These are phyloP conservation scores for Drosophila longiperda DNA, from an alignment of 2,888 invertebrate genomes.

Conservation along the genomic window DNA sequence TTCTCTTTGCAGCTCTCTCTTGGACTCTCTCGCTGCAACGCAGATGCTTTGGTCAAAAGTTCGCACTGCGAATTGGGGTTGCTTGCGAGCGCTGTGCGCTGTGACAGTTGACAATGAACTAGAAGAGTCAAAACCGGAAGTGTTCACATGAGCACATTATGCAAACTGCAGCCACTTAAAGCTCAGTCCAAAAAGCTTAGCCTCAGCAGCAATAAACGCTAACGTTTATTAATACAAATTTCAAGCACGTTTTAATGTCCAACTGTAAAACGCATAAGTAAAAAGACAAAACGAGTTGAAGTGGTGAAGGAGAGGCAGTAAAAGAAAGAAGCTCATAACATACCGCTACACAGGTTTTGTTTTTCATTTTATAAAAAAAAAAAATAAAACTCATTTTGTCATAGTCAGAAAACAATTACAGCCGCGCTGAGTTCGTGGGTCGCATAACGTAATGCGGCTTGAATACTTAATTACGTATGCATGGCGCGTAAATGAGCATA, in stretches of 20 bases:
- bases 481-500: conserved; percentile 73
- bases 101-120: conserved; percentile 75
- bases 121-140: conserved; percentile 65
- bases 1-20: conserved; percentile 6
- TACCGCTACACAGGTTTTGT: conserved; percentile 45
- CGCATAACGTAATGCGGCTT: conserved; percentile 52
- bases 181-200: conserved; percentile 36
- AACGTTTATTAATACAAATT: conserved; percentile 32
- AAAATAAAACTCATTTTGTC: conserved; percentile 62
- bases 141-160: conserved; percentile 51
- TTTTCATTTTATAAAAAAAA: conserved; percentile 48
- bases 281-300: conserved; percentile 13
- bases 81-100: conserved; percentile 35
- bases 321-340: conserved; percentile 27
- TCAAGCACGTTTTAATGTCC: conserved; percentile 62
- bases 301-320: neutral
- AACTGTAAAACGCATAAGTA: conserved; percentile 44
- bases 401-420: conserved; percentile 62
- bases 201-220: neutral
- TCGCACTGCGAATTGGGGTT: conserved; percentile 19
- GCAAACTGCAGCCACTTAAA: conserved; percentile 57
- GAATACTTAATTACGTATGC: conserved; percentile 72
- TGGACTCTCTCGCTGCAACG: conserved; percentile 24
- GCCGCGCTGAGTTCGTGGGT: conserved; percentile 30
- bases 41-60: conserved; percentile 28